Evolutionary conservation across 1,140 invertebrate genomes (phyloP).

Genomic region (Dryas iulia): DNA sequence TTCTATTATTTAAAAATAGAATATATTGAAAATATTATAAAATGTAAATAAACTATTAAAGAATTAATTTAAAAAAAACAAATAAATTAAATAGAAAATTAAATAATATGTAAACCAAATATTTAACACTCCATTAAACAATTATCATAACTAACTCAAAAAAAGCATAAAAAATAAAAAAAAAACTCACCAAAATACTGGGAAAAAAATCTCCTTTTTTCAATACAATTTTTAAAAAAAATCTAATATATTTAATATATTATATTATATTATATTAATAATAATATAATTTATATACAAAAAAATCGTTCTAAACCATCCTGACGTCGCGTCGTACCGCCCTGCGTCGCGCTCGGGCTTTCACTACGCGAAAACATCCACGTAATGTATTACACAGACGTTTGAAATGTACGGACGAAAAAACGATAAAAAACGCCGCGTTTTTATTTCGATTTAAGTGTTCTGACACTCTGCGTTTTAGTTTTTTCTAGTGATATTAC

Average conservation of each 20-base stretch:
- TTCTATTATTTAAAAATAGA: too few species aligned
- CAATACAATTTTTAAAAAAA: too few species aligned
- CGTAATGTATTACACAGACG: conserved; percentile 40
- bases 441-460: background rate
- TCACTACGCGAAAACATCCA: conserved; percentile 43
- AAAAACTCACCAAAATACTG: conserved; percentile 45
- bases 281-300: background rate
- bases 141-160: background rate
- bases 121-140: too few species aligned
- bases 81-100: too few species aligned
- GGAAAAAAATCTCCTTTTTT: conserved; percentile 28
- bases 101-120: too few species aligned
- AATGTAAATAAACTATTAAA: too few species aligned
- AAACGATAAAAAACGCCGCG: background rate
- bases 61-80: too few species aligned
- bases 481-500: too few species aligned
- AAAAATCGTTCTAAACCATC: background rate
- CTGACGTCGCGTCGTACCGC: conserved; percentile 21
- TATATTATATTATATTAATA: background rate
- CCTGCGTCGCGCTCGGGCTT: conserved; percentile 44
- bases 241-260: background rate
- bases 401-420: conserved; percentile 13
- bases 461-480: too few species aligned
- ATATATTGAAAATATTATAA: too few species aligned
- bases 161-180: conserved; percentile 6